Evolutionary conservation across 2,113 vertebrate species (phyloP), one percentile per base, ranked within the genome.

Genomic region (Emydocephalus ijimae): DNA sequence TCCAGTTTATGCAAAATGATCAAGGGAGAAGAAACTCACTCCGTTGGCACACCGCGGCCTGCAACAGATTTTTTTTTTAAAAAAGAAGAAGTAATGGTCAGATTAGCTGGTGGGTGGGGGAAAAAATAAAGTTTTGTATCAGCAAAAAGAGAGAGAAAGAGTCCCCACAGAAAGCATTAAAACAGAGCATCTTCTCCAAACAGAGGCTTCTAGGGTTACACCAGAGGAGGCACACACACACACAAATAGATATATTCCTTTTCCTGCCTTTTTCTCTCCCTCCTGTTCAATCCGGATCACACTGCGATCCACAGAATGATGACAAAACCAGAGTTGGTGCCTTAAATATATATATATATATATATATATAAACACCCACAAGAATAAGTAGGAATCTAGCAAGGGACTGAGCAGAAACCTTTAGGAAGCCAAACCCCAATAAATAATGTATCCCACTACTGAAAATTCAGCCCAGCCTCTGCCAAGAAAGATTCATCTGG

Each of bases 41-140:
- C 97, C 93, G 97, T 94, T 95, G 95, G 93, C 92, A 91, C 92
- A 91, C 92, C 92, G 92, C 92, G 94, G 95, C 96, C 97, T 98
- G 97, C 93, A 97, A 81, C 39, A 39, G 39, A 39, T 39, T 39
- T 39, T 34, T 48, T 48, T 96, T 64, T 10, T 3, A 9, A 61
- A 64, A 26, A 11, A 61, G 3, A 61, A 64, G 26, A 64, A 64
- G 7, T 48, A 45, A 95, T 90, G 92, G 93, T 0, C 94, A 61
- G 92, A 95, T 96, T 94, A 96, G 88, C 86, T 81, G 90, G 89
- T 64, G 45, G 10, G n/a, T 81, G 34, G 9, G 1, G 14, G 93
- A 92, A 24, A 74, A 81, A 52, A 0, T 34, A 87, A 50, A 92
- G 18, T 90, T 20, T 85, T 15, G 29, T 52, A 93, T 93, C 94